Evolutionary conservation across 2,797 vertebrate species (phyloP), one percentile per base, ranked within the genome.

Genomic region (Geotria australis): DNA sequence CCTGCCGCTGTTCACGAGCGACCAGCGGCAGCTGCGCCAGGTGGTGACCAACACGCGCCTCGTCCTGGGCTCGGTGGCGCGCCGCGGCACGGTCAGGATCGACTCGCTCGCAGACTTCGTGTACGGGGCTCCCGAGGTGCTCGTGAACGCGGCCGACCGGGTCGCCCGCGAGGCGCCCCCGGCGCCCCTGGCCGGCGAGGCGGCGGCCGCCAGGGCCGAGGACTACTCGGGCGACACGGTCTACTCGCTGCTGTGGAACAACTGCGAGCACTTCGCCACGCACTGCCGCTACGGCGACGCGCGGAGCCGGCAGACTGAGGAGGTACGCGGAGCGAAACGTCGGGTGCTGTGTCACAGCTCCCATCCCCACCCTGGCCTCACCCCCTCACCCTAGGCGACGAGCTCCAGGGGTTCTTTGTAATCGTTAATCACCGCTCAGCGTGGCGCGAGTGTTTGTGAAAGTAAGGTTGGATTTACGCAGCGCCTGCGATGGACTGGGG

Each of bases 221-320:
- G 79, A 75, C 61, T 71, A 81, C 61, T 64, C 85, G 65, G 91
- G 88, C 8, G 59, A 71, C 1, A 73, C 80, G 12, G 68, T 71
- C 12, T 95, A 98, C 70, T 94, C 88, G 63, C 68, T 96, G 1
- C 73, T 98, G 62, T 98, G 91, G 91, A 81, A 89, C 74, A 98
- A 95, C 74, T 98, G 91, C 61, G 91, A 98, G 65, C 91, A 98
- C 70, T 98, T 82, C 9, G 86, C 93, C 65, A 94, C 86, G 70
- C 74, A 83, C 77, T 96, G 88, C 76, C 77, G 91, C 64, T 98
- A 88, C 2, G 85, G 80, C 24, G 68, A 77, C 57, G 63, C 74
- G 1, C 70, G 84, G 68, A 98, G 88, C 74, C 80, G 84, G 66
- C 91, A 96, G 76, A 82, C 84, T 0, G 81, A 81, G 66, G 77